Evolutionary conservation across 92 coral and sea anemone species (phyloP), one percentile per base, ranked within the genome.

Genomic region (Micromussa lordhowensis): DNA sequence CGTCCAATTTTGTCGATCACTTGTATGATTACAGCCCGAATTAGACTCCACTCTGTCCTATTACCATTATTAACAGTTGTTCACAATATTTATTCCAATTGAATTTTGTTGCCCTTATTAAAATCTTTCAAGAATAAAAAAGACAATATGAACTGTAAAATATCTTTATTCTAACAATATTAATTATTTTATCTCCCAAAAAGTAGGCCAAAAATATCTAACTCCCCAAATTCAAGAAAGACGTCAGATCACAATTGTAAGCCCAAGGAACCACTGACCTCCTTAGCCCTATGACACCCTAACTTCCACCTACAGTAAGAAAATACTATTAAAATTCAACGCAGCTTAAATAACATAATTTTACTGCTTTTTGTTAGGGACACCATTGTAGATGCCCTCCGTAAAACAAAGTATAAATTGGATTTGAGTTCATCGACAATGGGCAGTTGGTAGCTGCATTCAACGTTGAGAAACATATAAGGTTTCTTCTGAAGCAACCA

Each of bases 151-250:
- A 68, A 68, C 74, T 68, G 74, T 68, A 68, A 68, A 68, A 9
- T 22, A 68, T 22, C 74, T 68, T 68, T 68, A 68, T 68, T 68
- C 74, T 32, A 68, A 68, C 30, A n/a, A n/a, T n/a, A n/a, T 24
- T 10, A 24, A 68, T 68, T 68, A 68, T 68, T 68, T 68, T 68
- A 22, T 68, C 74, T 28, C 74, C 74, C 74, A 68, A 68, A 24
- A 68, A 68, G 74, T 68, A 68, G 30, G 74, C 74, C 74, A n/a
- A n/a, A n/a, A n/a, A n/a, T n/a, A n/a, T n/a, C n/a, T n/a, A n/a
- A n/a, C n/a, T n/a, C n/a, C n/a, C 74, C 74, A 68, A 68, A 68
- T 68, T 68, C n/a, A 68, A 68, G 74, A 68, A 68, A 68, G 74
- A 28, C 24, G 7, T 68, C 74, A 68, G 1, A 68, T 68, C 74